Conservation (phyloP, 2,113 vertebrate species). For the Phasianus colchicus region DNA sequence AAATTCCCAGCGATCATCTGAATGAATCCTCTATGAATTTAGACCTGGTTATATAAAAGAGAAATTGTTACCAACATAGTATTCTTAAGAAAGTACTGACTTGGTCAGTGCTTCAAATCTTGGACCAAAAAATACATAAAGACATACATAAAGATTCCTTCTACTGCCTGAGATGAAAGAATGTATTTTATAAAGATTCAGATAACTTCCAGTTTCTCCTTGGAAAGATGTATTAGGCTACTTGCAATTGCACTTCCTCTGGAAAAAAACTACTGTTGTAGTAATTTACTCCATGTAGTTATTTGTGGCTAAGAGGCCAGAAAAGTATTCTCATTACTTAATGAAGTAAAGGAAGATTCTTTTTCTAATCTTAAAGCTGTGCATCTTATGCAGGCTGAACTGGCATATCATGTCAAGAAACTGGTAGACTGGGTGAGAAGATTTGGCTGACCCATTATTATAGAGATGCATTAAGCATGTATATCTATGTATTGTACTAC, state of each 20-base stretch:
- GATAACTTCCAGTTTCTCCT: background rate
- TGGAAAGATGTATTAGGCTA: slow-evolving; percentile 2
- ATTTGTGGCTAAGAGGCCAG: background rate
- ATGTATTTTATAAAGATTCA: background rate
- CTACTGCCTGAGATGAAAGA: slow-evolving; percentile 10
- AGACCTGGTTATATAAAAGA: slow-evolving; percentile 19
- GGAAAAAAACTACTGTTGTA: background rate
- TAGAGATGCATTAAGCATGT: background rate
- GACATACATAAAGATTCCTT: slow-evolving; percentile 10
- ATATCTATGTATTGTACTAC: background rate
- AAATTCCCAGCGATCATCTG: background rate
- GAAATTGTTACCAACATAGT: background rate
- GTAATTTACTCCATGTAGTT: background rate
- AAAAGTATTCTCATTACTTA: background rate
- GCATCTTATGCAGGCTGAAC: background rate
- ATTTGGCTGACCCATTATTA: background rate
- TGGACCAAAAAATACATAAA: slow-evolving; percentile 26
- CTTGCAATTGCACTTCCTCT: background rate
- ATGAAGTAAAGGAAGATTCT: background rate
- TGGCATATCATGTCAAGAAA: background rate
- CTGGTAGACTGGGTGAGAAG: background rate
- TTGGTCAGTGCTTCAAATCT: slow-evolving; percentile 53
- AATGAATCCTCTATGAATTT: slow-evolving; percentile 44
- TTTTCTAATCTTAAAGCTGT: background rate
- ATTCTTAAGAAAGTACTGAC: slow-evolving; percentile 53